Percentiles rank a stretch among this genome's conserved stretches.
Evolutionary conservation across 2,797 vertebrate genomes (phyloP).

Genomic region (Coluber constrictor): DNA sequence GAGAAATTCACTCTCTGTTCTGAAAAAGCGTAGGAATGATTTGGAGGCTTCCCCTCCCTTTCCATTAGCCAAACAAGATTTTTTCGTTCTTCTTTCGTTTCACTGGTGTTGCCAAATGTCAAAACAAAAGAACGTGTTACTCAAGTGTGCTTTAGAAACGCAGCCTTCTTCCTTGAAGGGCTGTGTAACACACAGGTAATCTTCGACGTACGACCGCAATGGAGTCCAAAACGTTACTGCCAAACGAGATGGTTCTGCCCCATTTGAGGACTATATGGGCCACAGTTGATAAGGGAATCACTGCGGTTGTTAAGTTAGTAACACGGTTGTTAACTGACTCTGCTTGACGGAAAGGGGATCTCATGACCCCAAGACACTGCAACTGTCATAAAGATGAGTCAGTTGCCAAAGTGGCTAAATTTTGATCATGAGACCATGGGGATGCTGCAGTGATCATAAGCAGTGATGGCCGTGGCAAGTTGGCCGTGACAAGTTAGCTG

Average conservation of each 20-base stretch:
- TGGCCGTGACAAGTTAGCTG: too few species aligned
- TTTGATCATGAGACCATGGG: too few species aligned
- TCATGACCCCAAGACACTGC: too few species aligned
- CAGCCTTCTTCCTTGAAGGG: background rate
- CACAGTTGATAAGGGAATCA: background rate
- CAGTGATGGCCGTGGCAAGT: too few species aligned
- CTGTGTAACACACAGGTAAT: background rate
- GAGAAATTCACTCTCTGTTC: slow-evolving; percentile 51
- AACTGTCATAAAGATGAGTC: too few species aligned
- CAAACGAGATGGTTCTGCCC: background rate
- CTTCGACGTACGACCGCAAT: accelerated
- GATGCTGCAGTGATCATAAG: too few species aligned
- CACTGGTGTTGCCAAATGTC: background rate
- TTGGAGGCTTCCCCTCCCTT: slow-evolving; percentile 61
- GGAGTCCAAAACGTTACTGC: background rate
- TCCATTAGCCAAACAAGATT: slow-evolving; percentile 65
- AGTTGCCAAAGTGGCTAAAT: too few species aligned
- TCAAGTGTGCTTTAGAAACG: background rate
- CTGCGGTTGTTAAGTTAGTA: too few species aligned
- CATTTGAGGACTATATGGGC: too few species aligned
- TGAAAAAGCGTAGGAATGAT: slow-evolving; percentile 63
- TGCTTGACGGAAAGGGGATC: too few species aligned
- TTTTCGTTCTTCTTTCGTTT: slow-evolving; percentile 37
- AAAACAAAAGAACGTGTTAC: background rate
- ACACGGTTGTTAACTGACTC: too few species aligned